Base-by-base conservation (phyloP, 2,888 invertebrate species). In the Chaetogeoica ovagalla region DNA sequence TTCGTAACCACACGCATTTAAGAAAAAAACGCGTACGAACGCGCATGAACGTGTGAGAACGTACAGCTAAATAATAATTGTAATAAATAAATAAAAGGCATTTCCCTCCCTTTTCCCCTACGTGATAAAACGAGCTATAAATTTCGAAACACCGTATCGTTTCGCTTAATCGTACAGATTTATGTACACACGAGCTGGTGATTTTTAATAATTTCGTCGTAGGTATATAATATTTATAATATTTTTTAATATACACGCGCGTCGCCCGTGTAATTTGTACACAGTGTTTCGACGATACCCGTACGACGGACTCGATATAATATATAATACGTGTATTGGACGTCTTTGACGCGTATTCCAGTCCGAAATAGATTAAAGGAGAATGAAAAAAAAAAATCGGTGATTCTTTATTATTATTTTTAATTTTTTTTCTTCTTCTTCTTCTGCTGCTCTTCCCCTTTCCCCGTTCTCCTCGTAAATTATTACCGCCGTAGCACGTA, bases 291-390 rank as follows among this genome's bases (percentile, higher is more conserved):
- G 13, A 11, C 70, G 13, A 30, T 23, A 48, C 48, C 48, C 30
- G 30, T 4, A 39, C 30, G 30, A 30, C 1, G 2, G 30, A 30
- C 30, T 30, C 30, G 30, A 30, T 30, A 30, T 30, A 30, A 30
- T 30, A 30, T 30, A 30, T n/a, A 9, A 43, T 43, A 43, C 11
- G 43, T 43, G 6, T 43, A 48, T 6, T 9, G 72, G 59, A 60
- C 60, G 72, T 72, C 43, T 43, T 48, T 62, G 21, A 71, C 30
- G 52, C n/a, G 30, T 62, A 73, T 52, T 15, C 62, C 19, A 52
- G 73, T 73, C 48, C 73, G 73, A 73, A 65, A 74, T 74, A 74
- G 74, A 74, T 74, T 74, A 74, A 74, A 74, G 63, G 52, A 55
- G 30, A 30, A 30, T 2, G 30, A 30, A 4, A 30, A 30, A 30